These are phyloP conservation scores for Acleris laterana DNA, from an alignment of 2,888 invertebrate genomes.

Conservation along the genomic window DNA sequence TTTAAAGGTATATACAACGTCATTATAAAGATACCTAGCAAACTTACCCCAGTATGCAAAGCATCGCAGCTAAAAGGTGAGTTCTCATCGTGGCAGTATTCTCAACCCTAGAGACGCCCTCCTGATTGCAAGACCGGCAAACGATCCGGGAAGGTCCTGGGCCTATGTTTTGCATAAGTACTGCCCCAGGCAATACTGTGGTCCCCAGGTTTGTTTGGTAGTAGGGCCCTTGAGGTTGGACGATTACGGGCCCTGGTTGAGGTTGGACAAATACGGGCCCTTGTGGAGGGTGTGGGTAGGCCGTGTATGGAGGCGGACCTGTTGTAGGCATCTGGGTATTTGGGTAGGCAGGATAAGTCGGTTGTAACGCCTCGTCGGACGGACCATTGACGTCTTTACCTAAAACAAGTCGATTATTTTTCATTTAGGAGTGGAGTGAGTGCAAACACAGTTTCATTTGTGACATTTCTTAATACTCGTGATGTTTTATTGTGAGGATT, in stretches of 20 bases:
- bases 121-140: slow-evolving; percentile 64
- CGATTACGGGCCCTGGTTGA: slow-evolving; percentile 8
- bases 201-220: slow-evolving; percentile 8
- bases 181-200: slow-evolving; percentile 1
- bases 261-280: slow-evolving; percentile 9
- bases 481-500: too few relatives aligned
- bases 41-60: slow-evolving; percentile 50
- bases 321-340: slow-evolving; percentile 37
- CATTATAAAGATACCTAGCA: background rate
- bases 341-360: slow-evolving; percentile 9
- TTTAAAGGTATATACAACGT: too few relatives aligned
- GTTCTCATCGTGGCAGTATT: slow-evolving; percentile 61
- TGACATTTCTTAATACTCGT: too few relatives aligned
- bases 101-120: slow-evolving; percentile 54
- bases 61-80: slow-evolving; percentile 64
- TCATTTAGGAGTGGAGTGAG: too few relatives aligned
- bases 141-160: slow-evolving; percentile 39
- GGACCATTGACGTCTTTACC: slow-evolving; percentile 10
- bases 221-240: background rate
- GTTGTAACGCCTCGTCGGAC: background rate
- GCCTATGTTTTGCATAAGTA: slow-evolving; percentile 1
- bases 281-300: slow-evolving; percentile 33
- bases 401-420: slow-evolving; percentile 6
- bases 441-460: accelerated
- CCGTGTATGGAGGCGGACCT: slow-evolving; percentile 50